Evolutionary conservation across 64 coral and sea anemone species (phyloP).

Genomic region (Actinia tenebrosa): DNA sequence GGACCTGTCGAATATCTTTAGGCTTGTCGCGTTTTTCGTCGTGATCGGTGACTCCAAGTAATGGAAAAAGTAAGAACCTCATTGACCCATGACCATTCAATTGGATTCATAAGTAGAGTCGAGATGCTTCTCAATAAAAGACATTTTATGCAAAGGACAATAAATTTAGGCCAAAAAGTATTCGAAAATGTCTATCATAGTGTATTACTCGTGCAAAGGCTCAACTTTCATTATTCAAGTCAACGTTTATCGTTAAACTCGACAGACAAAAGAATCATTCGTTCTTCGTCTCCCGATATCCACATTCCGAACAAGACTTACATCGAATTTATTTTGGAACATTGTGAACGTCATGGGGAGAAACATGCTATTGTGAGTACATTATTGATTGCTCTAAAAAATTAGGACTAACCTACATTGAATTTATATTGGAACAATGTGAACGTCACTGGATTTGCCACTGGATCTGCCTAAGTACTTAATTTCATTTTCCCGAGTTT

Average conservation of each 20-base stretch:
- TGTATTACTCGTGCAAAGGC: neutral
- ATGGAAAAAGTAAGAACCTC: too few species aligned
- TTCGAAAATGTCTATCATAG: neutral
- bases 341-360: neutral
- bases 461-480: too few species aligned
- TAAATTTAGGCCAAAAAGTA: neutral
- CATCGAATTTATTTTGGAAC: constrained; percentile 4
- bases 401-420: neutral
- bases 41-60: too few species aligned
- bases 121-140: too few species aligned
- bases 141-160: neutral
- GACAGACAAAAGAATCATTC: neutral
- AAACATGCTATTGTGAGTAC: constrained; percentile 10
- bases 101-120: too few species aligned
- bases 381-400: neutral
- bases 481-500: too few species aligned
- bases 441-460: neutral
- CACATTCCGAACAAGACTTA: constrained; percentile 13
- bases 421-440: neutral
- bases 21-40: too few species aligned
- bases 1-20: too few species aligned
- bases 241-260: neutral
- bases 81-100: too few species aligned
- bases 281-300: neutral
- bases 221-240: neutral